Conservation (phyloP, 2,888 invertebrate genomes). For the Euzetes globulus region DNA sequence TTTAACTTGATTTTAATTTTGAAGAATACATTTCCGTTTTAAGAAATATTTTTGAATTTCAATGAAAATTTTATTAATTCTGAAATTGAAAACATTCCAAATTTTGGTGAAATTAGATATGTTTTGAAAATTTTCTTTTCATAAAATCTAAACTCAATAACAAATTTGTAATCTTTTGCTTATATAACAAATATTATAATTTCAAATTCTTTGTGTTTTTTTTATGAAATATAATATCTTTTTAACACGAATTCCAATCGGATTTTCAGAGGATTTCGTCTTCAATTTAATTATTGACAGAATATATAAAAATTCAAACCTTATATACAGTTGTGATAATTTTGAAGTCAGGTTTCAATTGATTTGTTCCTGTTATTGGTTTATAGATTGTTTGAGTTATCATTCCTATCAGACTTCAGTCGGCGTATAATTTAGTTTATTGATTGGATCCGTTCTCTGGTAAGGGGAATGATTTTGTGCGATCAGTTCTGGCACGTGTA, state of each 20-base stretch:
- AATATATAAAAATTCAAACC: background rate
- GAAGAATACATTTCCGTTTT: too few relatives aligned
- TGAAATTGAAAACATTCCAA: background rate
- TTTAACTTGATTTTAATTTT: background rate
- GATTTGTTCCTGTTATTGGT: background rate
- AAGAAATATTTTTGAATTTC: too few relatives aligned
- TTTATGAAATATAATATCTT: background rate
- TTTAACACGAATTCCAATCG: background rate
- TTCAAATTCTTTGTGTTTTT: background rate
- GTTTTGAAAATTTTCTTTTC: background rate
- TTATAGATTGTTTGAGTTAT: background rate
- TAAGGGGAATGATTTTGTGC: conserved; percentile 16
- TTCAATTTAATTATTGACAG: too few relatives aligned
- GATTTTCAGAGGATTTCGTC: too few relatives aligned
- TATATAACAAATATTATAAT: background rate
- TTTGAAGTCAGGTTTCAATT: background rate
- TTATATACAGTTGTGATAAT: background rate
- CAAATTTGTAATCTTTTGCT: background rate
- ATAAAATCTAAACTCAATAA: background rate
- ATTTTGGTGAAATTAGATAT: background rate
- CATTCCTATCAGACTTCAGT: background rate
- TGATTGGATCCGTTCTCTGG: background rate
- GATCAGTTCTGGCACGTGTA: background rate
- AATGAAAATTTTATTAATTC: background rate
- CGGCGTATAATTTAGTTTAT: background rate